Conservation (phyloP, 64 coral and sea anemone species). For the Montipora foliosa region DNA sequence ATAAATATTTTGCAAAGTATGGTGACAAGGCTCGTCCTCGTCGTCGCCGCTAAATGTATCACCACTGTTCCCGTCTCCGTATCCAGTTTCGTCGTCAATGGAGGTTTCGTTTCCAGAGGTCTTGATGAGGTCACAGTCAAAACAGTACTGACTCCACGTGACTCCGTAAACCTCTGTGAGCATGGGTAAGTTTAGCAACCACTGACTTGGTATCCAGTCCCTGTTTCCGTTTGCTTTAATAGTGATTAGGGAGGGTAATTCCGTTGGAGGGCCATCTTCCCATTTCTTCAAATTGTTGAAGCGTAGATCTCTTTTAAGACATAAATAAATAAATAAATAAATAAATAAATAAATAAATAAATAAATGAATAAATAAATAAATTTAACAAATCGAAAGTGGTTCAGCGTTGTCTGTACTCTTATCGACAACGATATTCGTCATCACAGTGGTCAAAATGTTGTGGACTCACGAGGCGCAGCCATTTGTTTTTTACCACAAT, state of each 20-base stretch:
- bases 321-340: conserved; percentile 17
- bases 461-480: too few species aligned
- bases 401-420: too few species aligned
- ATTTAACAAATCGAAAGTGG: neutral
- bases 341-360: neutral
- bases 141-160: conserved; percentile 78
- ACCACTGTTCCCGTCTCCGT: conserved; percentile 49
- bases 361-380: neutral
- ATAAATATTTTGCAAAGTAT: conserved; percentile 4
- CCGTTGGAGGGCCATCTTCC: conserved; percentile 29
- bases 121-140: conserved; percentile 70
- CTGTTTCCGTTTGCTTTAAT: conserved; percentile 71
- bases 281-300: conserved; percentile 66
- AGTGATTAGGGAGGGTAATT: conserved; percentile 53
- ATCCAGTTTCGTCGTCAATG: conserved; percentile 19
- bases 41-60: conserved; percentile 18
- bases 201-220: conserved; percentile 59
- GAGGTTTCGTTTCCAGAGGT: conserved; percentile 14
- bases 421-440: too few species aligned
- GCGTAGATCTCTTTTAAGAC: conserved; percentile 70
- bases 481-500: too few species aligned
- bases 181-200: conserved; percentile 60
- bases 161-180: conserved; percentile 71
- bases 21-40: neutral
- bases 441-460: too few species aligned